Conservation (phyloP, 2,888 invertebrate genomes). For the Hyppa rectilinea region DNA sequence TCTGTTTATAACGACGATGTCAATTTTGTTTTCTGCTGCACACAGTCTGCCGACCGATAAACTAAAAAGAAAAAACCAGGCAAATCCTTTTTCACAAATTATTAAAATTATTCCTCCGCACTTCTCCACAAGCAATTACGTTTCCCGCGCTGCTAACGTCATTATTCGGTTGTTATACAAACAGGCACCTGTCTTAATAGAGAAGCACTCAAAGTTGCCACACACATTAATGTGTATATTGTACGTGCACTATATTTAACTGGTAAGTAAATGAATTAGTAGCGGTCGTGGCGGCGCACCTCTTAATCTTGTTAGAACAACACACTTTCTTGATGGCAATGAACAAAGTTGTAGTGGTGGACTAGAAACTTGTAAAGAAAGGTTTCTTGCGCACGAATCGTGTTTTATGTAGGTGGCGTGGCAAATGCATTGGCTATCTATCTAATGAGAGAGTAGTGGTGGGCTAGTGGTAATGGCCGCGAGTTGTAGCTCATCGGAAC, state of each 20-base stretch:
- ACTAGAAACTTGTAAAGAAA: constrained; percentile 15
- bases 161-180: constrained; percentile 43
- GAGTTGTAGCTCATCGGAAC: too few species aligned
- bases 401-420: too few species aligned
- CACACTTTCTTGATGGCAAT: constrained; percentile 37
- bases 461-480: too few species aligned
- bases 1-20: background rate
- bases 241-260: constrained; percentile 43
- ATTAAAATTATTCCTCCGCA: background rate
- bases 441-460: too few species aligned
- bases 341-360: constrained; percentile 14
- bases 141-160: constrained; percentile 23
- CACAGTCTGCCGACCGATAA: background rate
- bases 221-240: constrained; percentile 30
- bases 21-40: background rate
- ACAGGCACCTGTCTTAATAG: constrained; percentile 42
- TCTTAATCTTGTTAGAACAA: constrained; percentile 43
- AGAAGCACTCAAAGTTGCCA: constrained; percentile 51
- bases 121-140: background rate
- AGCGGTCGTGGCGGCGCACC: constrained; percentile 36
- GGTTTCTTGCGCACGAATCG: constrained; percentile 9
- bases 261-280: constrained; percentile 58
- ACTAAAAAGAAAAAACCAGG: background rate
- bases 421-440: too few species aligned
- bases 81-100: background rate